phyloP scores from a whole-genome alignment of 2,113 vertebrate genomes.

The Actenoides lindsayi region DNA sequence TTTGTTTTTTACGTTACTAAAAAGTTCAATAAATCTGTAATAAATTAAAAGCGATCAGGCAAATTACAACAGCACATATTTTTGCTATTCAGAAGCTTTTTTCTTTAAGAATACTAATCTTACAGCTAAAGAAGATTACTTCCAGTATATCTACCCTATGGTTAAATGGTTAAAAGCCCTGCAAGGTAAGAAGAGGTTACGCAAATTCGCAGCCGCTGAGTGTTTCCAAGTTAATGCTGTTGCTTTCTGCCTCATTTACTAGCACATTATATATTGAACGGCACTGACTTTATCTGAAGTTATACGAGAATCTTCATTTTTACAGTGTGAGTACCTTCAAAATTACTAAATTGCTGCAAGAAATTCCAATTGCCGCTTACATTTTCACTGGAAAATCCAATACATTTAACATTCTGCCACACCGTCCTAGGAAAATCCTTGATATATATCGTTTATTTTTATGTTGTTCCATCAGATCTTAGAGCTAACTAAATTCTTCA shows the following conservation, averaged over 20 bases:
- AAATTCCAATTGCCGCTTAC: background rate
- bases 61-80: background rate
- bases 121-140: background rate
- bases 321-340: background rate
- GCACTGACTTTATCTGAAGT: background rate
- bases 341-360: background rate
- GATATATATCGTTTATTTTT: conserved; percentile 38
- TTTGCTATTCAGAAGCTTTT: background rate
- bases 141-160: background rate
- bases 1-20: background rate
- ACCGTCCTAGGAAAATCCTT: background rate
- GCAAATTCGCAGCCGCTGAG: background rate
- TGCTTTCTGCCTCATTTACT: background rate
- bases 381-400: conserved; percentile 1
- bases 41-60: background rate
- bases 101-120: background rate
- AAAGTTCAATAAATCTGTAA: background rate
- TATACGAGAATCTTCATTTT: background rate
- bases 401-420: background rate
- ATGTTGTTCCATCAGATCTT: conserved; percentile 37
- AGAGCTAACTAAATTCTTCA: conserved; percentile 68
- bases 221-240: background rate
- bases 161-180: background rate
- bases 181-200: background rate
- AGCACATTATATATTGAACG: background rate